Conservation (phyloP, 2,888 invertebrate species). For the Hirtodrosophila cameraria region DNA sequence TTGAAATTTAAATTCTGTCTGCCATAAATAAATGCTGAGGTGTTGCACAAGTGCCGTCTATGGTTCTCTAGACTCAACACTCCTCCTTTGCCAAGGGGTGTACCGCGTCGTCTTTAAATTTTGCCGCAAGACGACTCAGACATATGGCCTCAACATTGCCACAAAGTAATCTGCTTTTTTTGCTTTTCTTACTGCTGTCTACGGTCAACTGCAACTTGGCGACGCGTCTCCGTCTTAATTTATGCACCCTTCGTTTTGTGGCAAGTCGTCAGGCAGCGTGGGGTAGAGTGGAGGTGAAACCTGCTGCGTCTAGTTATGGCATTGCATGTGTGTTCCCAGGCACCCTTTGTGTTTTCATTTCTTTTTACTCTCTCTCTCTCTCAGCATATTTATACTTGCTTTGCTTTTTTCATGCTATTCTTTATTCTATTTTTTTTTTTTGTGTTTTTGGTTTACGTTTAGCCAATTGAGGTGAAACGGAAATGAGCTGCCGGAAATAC, state of each 20-base stretch:
- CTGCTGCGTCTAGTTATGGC: conserved; percentile 63
- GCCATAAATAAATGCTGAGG: conserved; percentile 65
- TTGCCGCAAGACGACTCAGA: conserved; percentile 40
- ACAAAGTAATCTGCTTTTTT: conserved; percentile 36
- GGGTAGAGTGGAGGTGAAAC: conserved; percentile 26
- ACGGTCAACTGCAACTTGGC: conserved; percentile 71
- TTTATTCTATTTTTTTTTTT: conserved; percentile 26
- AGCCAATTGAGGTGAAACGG: conserved; percentile 78
- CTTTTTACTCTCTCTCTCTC: conserved; percentile 10
- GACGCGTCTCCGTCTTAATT: conserved; percentile 67
- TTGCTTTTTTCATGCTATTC: conserved; percentile 37
- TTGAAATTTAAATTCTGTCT: conserved; percentile 69
- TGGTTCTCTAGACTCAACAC: background rate
- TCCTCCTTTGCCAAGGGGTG: background rate
- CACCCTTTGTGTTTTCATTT: conserved; percentile 32
- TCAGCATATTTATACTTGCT: conserved; percentile 56
- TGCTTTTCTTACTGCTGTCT: conserved; percentile 27
- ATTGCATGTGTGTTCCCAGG: conserved; percentile 54
- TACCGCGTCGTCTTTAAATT: conserved; percentile 37
- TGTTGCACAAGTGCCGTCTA: conserved; percentile 57
- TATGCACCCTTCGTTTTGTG: conserved; percentile 74
- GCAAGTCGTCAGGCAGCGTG: background rate
- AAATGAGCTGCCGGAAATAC: conserved; percentile 80
- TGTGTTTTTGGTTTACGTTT: conserved; percentile 52
- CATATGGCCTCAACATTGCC: conserved; percentile 47